A percentile compares a stretch with the other conserved stretches of the same genome.
These are phyloP conservation scores for Echeneis naucrates DNA, from an alignment of 2,797 vertebrate species.

Conservation along the genomic window DNA sequence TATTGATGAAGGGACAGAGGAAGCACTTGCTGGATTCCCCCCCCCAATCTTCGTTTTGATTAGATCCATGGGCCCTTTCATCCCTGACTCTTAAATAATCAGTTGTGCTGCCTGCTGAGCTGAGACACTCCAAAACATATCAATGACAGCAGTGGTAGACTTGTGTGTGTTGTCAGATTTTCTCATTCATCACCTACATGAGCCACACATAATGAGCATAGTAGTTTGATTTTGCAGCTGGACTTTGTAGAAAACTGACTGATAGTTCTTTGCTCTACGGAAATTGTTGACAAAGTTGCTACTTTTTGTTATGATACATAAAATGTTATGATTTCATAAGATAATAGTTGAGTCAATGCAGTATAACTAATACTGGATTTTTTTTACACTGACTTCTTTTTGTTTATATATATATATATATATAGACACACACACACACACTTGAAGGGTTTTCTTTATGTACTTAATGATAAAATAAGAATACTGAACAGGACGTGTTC, in stretches of 20 bases:
- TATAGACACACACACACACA: no score
- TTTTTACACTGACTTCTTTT: no score
- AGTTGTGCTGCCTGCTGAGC: slow-evolving; percentile 31
- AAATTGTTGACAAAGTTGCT: no score
- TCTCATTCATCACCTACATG: background rate
- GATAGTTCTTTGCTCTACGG: background rate
- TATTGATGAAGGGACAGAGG: slow-evolving; percentile 60
- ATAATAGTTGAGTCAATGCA: no score
- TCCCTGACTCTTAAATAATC: slow-evolving; percentile 10
- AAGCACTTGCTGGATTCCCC: slow-evolving; percentile 54
- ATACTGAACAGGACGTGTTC: no score
- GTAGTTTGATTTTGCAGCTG: background rate
- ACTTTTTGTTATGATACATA: no score
- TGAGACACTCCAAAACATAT: slow-evolving; percentile 44
- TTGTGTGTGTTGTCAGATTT: slow-evolving; percentile 10
- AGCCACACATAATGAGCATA: background rate
- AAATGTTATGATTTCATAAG: no score
- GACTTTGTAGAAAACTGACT: background rate
- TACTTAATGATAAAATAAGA: no score
- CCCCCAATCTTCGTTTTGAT: slow-evolving; percentile 52
- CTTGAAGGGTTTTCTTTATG: no score
- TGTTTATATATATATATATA: no score
- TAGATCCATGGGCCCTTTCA: slow-evolving; percentile 31
- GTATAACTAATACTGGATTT: no score
- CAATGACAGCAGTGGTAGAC: slow-evolving; percentile 10